Conservation (phyloP, 2,888 invertebrate species). For the Watsonalla binaria region DNA sequence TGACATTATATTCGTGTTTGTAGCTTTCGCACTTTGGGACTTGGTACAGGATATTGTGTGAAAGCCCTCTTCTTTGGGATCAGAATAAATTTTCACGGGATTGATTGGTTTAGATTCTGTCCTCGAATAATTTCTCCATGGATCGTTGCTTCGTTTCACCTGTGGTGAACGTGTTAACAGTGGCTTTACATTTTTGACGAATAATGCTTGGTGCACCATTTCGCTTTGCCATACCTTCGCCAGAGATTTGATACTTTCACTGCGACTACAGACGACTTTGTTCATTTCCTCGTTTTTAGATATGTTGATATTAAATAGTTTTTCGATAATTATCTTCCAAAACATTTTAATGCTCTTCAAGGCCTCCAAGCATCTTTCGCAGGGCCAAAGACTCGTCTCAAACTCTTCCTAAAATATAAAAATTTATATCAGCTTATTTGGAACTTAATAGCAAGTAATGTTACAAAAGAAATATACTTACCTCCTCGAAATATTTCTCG, state of each 20-base stretch:
- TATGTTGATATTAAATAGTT: conserved; percentile 48
- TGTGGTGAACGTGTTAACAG: conserved; percentile 14
- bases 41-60: neutral
- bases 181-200: conserved; percentile 40
- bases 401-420: conserved; percentile 54
- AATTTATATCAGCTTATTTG: neutral
- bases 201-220: conserved; percentile 47
- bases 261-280: conserved; percentile 15
- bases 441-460: neutral
- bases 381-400: conserved; percentile 67
- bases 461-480: conserved; percentile 21
- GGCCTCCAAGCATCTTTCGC: conserved; percentile 60
- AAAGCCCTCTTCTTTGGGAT: neutral
- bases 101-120: neutral
- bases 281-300: conserved; percentile 30
- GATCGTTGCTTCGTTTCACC: neutral
- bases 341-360: conserved; percentile 67
- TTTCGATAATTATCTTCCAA: conserved; percentile 64
- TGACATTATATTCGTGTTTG: neutral
- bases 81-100: neutral
- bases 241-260: conserved; percentile 40
- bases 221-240: conserved; percentile 55
- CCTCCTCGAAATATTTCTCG: conserved; percentile 60
- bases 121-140: neutral
- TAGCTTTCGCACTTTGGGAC: neutral